Evolutionary conservation across 2,888 invertebrate species (phyloP).

Genomic region (Lasioglossum figueresi): DNA sequence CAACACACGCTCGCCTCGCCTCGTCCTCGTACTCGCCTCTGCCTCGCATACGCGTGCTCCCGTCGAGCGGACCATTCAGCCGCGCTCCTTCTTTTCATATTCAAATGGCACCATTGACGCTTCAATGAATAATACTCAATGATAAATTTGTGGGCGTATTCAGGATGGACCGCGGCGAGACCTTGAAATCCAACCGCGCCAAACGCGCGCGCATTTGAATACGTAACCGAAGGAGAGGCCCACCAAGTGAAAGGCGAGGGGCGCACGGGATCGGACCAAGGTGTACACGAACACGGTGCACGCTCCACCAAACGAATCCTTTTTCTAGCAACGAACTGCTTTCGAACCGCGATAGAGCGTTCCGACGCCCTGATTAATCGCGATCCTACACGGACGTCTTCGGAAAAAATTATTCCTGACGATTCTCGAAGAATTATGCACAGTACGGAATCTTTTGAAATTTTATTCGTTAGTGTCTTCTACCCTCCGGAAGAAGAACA

Average conservation of each 20-base stretch:
- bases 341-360: constrained; percentile 69
- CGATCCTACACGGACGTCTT: background rate
- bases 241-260: background rate
- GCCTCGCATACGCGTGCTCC: constrained; percentile 41
- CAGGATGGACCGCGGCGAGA: constrained; percentile 80
- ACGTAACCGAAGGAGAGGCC: constrained; percentile 66
- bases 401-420: background rate
- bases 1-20: background rate
- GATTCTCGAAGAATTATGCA: background rate
- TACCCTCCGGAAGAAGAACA: background rate
- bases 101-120: constrained; percentile 84
- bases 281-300: background rate
- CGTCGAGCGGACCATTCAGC: constrained; percentile 76
- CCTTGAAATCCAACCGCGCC: constrained; percentile 80
- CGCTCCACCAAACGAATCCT: constrained; percentile 18
- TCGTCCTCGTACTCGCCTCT: background rate
- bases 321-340: constrained; percentile 47
- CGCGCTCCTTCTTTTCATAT: constrained; percentile 83
- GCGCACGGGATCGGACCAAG: background rate
- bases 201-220: constrained; percentile 76
- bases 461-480: background rate
- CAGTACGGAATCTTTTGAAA: background rate
- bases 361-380: constrained; percentile 59
- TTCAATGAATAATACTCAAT: constrained; percentile 84
- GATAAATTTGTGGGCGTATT: constrained; percentile 84